A percentile compares a stretch with the other conserved stretches of the same genome.
These are phyloP conservation scores for Acropora yongei DNA, from an alignment of 64 coral and sea anemone genomes.

Conservation along the genomic window DNA sequence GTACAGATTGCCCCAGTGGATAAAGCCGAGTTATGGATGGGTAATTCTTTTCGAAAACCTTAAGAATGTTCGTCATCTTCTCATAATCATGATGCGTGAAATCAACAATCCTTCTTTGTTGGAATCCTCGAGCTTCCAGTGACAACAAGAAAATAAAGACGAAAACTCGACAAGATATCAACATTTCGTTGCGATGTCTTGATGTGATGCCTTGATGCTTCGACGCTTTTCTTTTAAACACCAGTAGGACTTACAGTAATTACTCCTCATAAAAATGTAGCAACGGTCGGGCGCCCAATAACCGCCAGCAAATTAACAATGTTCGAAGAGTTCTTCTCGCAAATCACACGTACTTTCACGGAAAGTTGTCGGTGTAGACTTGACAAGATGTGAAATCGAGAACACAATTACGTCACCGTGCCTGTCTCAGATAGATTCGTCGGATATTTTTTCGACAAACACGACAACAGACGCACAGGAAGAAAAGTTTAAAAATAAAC, in stretches of 20 bases:
- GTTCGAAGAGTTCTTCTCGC: neutral
- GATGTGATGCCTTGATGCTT: neutral
- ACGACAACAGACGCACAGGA: neutral
- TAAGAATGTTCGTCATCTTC: slow-evolving; percentile 69
- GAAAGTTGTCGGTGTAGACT: neutral
- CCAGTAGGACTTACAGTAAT: neutral
- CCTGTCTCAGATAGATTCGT: neutral
- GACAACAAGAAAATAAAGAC: slow-evolving; percentile 2
- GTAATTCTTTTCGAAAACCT: slow-evolving; percentile 49
- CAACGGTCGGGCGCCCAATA: neutral
- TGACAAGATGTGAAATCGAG: neutral
- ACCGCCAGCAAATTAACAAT: neutral
- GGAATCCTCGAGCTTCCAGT: neutral
- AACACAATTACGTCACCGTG: neutral
- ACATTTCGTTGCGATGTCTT: neutral
- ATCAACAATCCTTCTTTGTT: slow-evolving; percentile 11
- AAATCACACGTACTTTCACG: neutral
- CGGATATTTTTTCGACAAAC: neutral
- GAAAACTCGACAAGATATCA: neutral
- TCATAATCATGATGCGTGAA: slow-evolving; percentile 93
- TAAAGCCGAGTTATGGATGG: slow-evolving; percentile 72
- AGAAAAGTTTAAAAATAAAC: neutral
- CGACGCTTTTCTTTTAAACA: neutral
- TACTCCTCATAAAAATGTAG: neutral
- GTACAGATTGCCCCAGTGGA: slow-evolving; percentile 70